Evolutionary conservation across 37 sponge, comb jelly and placozoan genomes (phyloP).

Genomic region (Ianthella basta): DNA sequence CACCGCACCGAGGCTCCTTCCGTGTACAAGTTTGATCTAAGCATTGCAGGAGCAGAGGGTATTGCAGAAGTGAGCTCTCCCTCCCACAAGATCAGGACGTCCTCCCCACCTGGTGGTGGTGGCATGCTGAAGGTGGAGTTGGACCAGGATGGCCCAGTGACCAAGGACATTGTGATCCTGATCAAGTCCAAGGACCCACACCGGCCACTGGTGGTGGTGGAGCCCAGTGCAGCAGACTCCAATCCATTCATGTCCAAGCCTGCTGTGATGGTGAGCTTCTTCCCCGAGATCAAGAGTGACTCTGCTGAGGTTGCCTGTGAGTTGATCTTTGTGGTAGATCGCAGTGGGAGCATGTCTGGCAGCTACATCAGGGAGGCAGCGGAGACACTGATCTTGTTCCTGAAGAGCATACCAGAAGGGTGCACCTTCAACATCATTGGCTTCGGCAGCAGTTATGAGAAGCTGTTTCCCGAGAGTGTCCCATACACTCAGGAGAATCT

Average conservation of each 20-base stretch:
- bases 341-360: constrained; percentile 86
- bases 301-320: constrained; percentile 56
- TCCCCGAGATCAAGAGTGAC: constrained; percentile 45
- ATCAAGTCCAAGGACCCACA: constrained; percentile 45
- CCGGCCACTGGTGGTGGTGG: constrained; percentile 35
- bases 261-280: constrained; percentile 71
- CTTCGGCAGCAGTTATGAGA: constrained; percentile 57
- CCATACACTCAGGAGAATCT: constrained; percentile 60
- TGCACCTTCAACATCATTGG: constrained; percentile 81
- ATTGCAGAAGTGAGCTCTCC: constrained; percentile 58
- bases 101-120: background rate
- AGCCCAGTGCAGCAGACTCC: constrained; percentile 13
- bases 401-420: constrained; percentile 72
- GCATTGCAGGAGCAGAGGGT: background rate
- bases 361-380: constrained; percentile 54
- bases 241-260: constrained; percentile 41
- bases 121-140: constrained; percentile 5
- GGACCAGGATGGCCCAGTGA: constrained; percentile 18
- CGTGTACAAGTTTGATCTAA: constrained; percentile 42
- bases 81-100: constrained; percentile 44
- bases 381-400: constrained; percentile 74
- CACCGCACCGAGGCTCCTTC: constrained; percentile 34
- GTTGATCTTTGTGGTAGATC: constrained; percentile 73
- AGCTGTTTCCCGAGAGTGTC: constrained; percentile 62
- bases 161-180: constrained; percentile 57